phyloP scores from a whole-genome alignment of 37 sponge, comb jelly and placozoan species.

The Ianthella basta region DNA sequence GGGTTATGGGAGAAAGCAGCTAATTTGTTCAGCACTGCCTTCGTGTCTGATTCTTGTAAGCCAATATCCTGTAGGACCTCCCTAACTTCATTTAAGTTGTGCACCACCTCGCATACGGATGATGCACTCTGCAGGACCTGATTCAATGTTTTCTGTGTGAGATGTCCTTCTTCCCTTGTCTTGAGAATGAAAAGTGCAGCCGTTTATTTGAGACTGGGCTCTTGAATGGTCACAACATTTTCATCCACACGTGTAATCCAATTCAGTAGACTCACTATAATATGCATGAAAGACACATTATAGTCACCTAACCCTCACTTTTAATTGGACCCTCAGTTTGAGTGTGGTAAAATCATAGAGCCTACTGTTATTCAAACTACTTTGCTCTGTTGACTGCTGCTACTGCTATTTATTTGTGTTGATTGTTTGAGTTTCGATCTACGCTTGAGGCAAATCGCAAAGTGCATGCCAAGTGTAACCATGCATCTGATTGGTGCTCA shows the following conservation, averaged over 20 bases:
- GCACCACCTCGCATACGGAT: background rate
- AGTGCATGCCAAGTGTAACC: too few relatives aligned
- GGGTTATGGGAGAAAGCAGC: background rate
- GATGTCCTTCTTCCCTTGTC: background rate
- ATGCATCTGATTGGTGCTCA: too few relatives aligned
- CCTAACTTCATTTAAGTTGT: background rate
- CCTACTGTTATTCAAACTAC: too few relatives aligned
- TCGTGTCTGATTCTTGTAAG: background rate
- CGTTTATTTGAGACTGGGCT: background rate
- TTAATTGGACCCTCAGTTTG: background rate
- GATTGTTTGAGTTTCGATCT: too few relatives aligned
- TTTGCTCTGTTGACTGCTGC: too few relatives aligned
- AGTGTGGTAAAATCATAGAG: too few relatives aligned
- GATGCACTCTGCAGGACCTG: background rate
- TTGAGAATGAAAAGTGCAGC: slow-evolving; percentile 44
- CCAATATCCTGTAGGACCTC: too few relatives aligned
- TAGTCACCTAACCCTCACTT: background rate
- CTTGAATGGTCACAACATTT: background rate
- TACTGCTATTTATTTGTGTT: too few relatives aligned
- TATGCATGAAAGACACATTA: background rate
- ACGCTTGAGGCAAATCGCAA: too few relatives aligned
- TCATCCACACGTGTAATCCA: background rate
- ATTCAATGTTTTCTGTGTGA: slow-evolving; percentile 38
- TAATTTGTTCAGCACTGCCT: background rate
- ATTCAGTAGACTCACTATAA: background rate